Conservation (phyloP, 2,113 vertebrate species). For the Odobenus rosmarus region DNA sequence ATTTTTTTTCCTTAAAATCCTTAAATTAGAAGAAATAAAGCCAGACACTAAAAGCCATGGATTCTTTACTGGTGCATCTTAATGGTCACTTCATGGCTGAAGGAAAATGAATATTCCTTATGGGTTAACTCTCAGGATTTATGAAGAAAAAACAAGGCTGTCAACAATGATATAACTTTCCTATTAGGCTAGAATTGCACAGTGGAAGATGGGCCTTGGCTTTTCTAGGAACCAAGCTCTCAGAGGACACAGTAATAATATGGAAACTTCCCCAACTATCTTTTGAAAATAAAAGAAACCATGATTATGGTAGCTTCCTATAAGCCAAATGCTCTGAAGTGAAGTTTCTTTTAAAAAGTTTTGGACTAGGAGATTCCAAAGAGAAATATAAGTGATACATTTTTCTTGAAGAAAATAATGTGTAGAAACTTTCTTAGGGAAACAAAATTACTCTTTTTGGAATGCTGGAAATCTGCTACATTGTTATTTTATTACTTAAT, state of each 20-base stretch:
- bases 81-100: conserved; percentile 42
- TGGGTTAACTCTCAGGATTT: conserved; percentile 74
- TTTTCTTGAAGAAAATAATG: background rate
- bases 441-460: background rate
- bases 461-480: background rate
- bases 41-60: conserved; percentile 65
- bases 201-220: conserved; percentile 69
- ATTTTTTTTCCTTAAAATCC: background rate
- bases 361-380: background rate
- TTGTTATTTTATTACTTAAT: background rate
- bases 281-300: background rate
- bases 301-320: background rate
- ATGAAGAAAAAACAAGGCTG: conserved; percentile 69
- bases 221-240: conserved; percentile 62
- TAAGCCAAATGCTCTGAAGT: background rate
- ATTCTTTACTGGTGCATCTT: conserved; percentile 48
- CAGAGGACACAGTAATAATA: conserved; percentile 45
- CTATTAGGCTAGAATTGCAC: conserved; percentile 75
- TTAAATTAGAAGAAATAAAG: conserved; percentile 53
- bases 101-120: conserved; percentile 61
- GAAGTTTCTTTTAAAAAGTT: background rate
- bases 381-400: background rate
- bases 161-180: conserved; percentile 75
- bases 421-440: background rate
- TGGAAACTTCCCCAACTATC: background rate